Base-by-base conservation (phyloP, 2,888 invertebrate genomes). In the Eremobia ochroleuca region DNA sequence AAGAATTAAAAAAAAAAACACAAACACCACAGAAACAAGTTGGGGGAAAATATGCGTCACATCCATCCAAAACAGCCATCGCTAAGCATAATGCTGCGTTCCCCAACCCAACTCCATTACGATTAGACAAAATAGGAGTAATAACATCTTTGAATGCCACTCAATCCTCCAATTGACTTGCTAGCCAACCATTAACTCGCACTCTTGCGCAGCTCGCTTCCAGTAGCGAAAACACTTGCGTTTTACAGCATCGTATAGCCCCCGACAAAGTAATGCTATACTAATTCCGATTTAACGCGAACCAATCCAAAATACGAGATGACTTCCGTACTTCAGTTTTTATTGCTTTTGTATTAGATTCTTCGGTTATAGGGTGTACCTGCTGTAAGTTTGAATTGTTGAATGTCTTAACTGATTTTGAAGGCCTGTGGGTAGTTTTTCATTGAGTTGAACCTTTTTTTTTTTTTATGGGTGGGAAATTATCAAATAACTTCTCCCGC, bases 291-390 rank as follows among this genome's bases (percentile, higher is more conserved):
- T 92, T 93, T 93, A 91, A 91, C 87, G 92, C 88, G 89, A 77
- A 79, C 86, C 87, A 84, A 87, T 90, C 90, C 87, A 88, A 89
- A 91, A 90, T 89, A 88, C 86, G 88, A 89, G 90, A 92, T 91
- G 88, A 91, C 93, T 93, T 94, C 94, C 94, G 92, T 93, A 92
- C 93, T 94, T 93, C 90, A 89, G 88, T 88, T 92, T 88, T 94
- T 92, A 92, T 89, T 87, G 86, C 87, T 86, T 78, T 86, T 81
- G 79, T 82, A 90, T 91, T 91, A 89, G 90, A 88, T 90, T 89
- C 82, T 73, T 64, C 59, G 76, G 83, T 81, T 80, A 81, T 76
- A 81, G 77, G 64, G 64, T 72, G 66, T 76, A 65, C 34, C 78
- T 55, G 71, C 73, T 79, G 75, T 77, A 40, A 70, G 40, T 58